phyloP scores from a whole-genome alignment of 2,113 vertebrate genomes.

The Ia io region DNA sequence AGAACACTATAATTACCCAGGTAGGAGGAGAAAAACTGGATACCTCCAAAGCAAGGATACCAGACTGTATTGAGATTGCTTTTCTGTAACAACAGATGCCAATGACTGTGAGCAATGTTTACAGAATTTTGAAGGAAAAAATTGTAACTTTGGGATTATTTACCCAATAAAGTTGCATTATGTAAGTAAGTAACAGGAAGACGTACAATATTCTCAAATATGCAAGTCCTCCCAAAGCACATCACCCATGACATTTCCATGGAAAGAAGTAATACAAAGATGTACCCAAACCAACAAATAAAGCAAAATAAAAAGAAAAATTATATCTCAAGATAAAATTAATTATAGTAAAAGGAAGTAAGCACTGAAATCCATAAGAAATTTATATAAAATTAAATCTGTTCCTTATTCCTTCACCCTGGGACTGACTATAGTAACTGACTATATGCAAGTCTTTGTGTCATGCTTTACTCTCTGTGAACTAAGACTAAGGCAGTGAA shows the following conservation, averaged over 20 bases:
- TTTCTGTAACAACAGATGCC: neutral
- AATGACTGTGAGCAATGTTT: neutral
- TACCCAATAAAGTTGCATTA: neutral
- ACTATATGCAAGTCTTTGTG: neutral
- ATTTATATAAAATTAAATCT: neutral
- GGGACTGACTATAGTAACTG: neutral
- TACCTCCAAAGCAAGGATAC: neutral
- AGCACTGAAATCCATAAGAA: neutral
- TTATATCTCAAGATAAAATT: neutral
- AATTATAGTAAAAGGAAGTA: neutral
- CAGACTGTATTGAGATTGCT: neutral
- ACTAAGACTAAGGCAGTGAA: neutral
- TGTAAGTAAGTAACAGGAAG: neutral
- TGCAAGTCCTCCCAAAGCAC: neutral
- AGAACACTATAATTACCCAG: neutral
- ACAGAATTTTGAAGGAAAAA: neutral
- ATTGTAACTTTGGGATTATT: neutral
- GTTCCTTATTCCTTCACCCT: neutral
- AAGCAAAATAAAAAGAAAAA: neutral
- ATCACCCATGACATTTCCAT: neutral
- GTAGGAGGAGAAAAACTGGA: neutral
- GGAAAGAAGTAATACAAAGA: neutral
- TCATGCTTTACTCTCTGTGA: neutral
- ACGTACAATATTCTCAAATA: neutral
- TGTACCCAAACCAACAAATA: neutral